Evolutionary conservation across 2,888 invertebrate species (phyloP).

Genomic region (Stenichneumon culpator): DNA sequence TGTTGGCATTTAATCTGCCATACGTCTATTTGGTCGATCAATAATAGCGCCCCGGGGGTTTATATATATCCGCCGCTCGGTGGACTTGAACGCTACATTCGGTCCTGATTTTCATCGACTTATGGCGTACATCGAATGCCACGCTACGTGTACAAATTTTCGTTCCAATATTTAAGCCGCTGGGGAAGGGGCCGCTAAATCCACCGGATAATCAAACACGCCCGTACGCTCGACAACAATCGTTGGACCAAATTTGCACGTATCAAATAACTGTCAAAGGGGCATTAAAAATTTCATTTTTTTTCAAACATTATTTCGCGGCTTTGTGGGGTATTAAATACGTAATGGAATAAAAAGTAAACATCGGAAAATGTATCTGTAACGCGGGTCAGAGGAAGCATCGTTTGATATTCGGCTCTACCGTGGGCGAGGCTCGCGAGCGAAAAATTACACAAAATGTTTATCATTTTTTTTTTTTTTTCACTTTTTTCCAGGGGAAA

Average conservation of each 20-base stretch:
- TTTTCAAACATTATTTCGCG: too few relatives aligned
- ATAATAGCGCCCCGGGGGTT: slow-evolving; percentile 39
- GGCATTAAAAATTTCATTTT: background rate
- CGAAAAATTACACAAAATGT: too few relatives aligned
- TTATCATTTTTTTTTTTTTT: too few relatives aligned
- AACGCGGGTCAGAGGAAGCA: too few relatives aligned
- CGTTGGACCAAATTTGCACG: background rate
- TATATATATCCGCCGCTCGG: slow-evolving; percentile 16
- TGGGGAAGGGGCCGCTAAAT: background rate
- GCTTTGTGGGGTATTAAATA: too few relatives aligned
- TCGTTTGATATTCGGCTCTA: too few relatives aligned
- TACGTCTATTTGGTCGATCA: slow-evolving; percentile 58
- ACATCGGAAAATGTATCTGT: too few relatives aligned
- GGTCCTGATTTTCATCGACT: background rate
- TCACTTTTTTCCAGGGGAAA: too few relatives aligned
- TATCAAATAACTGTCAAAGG: background rate
- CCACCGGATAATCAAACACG: background rate
- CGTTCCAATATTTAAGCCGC: background rate
- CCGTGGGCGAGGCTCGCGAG: too few relatives aligned
- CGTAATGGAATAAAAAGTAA: too few relatives aligned
- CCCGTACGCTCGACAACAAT: background rate
- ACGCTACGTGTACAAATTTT: background rate
- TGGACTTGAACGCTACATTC: background rate
- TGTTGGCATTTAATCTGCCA: slow-evolving; percentile 56
- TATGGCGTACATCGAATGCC: background rate